Conservation (phyloP, 2,797 vertebrate species). For the Halcyon leucocephala region DNA sequence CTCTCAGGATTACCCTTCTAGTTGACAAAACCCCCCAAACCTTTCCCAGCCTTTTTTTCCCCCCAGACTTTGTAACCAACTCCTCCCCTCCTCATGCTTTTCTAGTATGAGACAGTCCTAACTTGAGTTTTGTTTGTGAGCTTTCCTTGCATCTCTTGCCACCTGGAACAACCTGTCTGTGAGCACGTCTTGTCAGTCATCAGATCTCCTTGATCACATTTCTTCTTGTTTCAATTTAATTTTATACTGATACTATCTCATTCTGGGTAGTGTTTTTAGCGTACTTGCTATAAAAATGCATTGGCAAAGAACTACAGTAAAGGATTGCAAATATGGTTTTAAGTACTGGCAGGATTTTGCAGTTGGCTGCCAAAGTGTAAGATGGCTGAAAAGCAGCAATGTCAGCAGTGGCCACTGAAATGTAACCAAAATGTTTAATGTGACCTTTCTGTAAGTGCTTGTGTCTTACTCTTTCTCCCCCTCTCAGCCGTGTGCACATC, state of each 20-base stretch:
- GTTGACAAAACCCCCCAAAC: neutral
- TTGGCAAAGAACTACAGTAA: neutral
- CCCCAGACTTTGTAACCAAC: neutral
- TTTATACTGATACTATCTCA: neutral
- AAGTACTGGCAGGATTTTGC: constrained; percentile 15
- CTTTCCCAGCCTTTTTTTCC: neutral
- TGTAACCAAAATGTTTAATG: constrained; percentile 59
- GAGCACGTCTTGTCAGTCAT: neutral
- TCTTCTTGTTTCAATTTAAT: neutral
- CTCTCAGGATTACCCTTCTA: neutral
- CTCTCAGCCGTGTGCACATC: constrained; percentile 94
- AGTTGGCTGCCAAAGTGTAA: constrained; percentile 24
- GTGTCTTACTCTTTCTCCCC: neutral
- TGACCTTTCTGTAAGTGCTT: constrained; percentile 54
- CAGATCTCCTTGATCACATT: neutral
- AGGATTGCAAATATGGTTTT: neutral
- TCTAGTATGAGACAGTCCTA: neutral
- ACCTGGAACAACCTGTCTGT: neutral
- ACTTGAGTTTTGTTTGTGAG: neutral
- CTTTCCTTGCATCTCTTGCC: neutral
- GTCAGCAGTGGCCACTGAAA: constrained; percentile 53
- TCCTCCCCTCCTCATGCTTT: neutral
- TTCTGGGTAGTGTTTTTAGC: neutral
- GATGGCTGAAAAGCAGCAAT: constrained; percentile 38
- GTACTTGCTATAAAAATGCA: neutral